Evolutionary conservation across 1,140 invertebrate genomes (phyloP).

Genomic region (Neuroterus valhalla): DNA sequence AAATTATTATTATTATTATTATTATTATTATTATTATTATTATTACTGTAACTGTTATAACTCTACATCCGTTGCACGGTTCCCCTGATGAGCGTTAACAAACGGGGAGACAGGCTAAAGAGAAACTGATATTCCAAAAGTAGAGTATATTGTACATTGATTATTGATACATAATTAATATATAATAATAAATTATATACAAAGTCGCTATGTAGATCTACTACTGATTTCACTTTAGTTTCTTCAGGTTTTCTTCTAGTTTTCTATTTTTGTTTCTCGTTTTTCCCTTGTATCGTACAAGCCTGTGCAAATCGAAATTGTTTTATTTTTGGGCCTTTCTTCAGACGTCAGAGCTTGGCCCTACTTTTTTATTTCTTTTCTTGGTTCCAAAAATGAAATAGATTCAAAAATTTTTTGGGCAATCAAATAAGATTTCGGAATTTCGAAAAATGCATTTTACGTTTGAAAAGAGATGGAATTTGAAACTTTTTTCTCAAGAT

Average conservation of each 20-base stretch:
- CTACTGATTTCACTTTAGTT: slow-evolving; percentile 54
- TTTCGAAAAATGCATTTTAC: no score
- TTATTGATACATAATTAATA: slow-evolving; percentile 74
- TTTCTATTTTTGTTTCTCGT: slow-evolving; percentile 37
- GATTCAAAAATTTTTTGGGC: no score
- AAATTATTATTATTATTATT: slow-evolving; percentile 58
- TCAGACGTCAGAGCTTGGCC: no score
- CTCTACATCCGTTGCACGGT: slow-evolving; percentile 60
- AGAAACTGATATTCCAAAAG: slow-evolving; percentile 63
- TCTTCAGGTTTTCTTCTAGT: background rate
- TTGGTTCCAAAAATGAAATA: no score
- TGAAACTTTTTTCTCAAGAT: no score
- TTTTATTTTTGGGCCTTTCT: no score
- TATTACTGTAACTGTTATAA: slow-evolving; percentile 61
- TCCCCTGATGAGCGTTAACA: slow-evolving; percentile 54
- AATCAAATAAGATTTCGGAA: no score
- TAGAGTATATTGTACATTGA: slow-evolving; percentile 75
- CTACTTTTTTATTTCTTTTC: no score
- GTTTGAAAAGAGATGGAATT: no score
- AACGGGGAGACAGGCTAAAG: slow-evolving; percentile 51
- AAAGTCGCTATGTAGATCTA: slow-evolving; percentile 63
- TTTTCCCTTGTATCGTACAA: slow-evolving; percentile 6
- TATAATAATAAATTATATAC: slow-evolving; percentile 75
- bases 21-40: slow-evolving; percentile 58
- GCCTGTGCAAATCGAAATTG: background rate